Evolutionary conservation across 2,797 vertebrate species (phyloP).

Genomic region (Gouania willdenowi): DNA sequence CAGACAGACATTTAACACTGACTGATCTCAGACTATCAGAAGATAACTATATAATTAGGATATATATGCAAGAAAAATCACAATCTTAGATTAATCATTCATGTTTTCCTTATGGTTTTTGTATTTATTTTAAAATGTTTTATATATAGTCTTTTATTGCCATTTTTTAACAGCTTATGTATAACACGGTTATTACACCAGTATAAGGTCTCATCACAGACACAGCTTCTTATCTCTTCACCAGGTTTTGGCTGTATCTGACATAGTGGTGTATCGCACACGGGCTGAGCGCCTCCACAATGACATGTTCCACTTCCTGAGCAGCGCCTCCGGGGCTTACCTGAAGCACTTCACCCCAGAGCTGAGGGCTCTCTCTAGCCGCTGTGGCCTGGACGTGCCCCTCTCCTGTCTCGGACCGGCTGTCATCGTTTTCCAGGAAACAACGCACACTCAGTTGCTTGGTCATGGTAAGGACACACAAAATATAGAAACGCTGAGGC

Average conservation of each 20-base stretch:
- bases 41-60: no score
- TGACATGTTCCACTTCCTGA: conserved; percentile 84
- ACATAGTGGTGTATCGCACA: conserved; percentile 80
- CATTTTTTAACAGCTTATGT: no score
- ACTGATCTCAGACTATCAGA: no score
- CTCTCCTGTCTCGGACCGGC: conserved; percentile 80
- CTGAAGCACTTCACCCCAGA: conserved; percentile 81
- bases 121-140: no score
- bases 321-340: conserved; percentile 80
- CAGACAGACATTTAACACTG: no score
- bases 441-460: conserved; percentile 77
- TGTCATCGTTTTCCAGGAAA: conserved; percentile 80
- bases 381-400: conserved; percentile 79
- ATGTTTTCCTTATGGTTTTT: no score
- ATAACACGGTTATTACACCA: no score
- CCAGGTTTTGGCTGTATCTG: conserved; percentile 80
- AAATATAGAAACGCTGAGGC: neutral
- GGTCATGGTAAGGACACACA: conserved; percentile 64
- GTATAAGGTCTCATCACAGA: no score
- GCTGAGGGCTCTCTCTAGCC: conserved; percentile 75
- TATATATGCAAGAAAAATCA: no score
- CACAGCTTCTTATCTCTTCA: neutral
- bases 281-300: conserved; percentile 83
- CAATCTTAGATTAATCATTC: no score
- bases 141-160: no score